Base-by-base conservation (phyloP, 1,140 invertebrate species). In the Platyura marginata region DNA sequence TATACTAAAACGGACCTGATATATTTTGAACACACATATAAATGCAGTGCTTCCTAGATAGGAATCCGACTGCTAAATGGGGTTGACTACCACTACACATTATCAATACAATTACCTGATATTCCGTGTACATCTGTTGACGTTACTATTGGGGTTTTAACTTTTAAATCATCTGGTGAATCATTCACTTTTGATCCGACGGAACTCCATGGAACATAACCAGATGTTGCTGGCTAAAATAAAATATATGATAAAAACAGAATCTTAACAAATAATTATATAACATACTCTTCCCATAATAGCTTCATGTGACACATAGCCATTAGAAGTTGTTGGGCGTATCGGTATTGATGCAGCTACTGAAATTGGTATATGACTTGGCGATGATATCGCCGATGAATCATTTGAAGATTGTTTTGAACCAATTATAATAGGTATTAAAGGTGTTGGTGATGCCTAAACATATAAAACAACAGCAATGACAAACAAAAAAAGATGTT, bases 71-170 rank as follows among this genome's bases (percentile, higher is more conserved):
- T 18, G 6, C 10, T 4, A 39, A 39, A 39, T 20, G 15, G 15
- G 13, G n/a, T n/a, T n/a, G n/a, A n/a, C n/a, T n/a, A n/a, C n/a
- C n/a, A n/a, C n/a, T n/a, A n/a, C n/a, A n/a, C n/a, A n/a, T 19
- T 19, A 42, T 11, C 3, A 34, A 6, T 34, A 11, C 3, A 15
- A 9, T 37, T 43, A 43, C 42, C 42, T 18, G 42, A 43, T 35
- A 43, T 43, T 34, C 42, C 42, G 15, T 43, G 32, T 43, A 35
- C 20, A 35, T 43, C 41, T 19, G 41, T 43, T 36, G 42, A 22
- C 16, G 42, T 22, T 9, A 36, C 33, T 9, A 36, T 37, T 22
- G 42, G 42, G 21, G 42, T 43, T 43, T 43, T 43, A 20, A 22
- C 21, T 21, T 36, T 43, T 9, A 37, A n/a, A 15, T 43, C 42